Percentiles rank a stretch among this genome's conserved stretches.
Evolutionary conservation across 2,888 invertebrate species (phyloP).

Genomic region (Phortica okadai): DNA sequence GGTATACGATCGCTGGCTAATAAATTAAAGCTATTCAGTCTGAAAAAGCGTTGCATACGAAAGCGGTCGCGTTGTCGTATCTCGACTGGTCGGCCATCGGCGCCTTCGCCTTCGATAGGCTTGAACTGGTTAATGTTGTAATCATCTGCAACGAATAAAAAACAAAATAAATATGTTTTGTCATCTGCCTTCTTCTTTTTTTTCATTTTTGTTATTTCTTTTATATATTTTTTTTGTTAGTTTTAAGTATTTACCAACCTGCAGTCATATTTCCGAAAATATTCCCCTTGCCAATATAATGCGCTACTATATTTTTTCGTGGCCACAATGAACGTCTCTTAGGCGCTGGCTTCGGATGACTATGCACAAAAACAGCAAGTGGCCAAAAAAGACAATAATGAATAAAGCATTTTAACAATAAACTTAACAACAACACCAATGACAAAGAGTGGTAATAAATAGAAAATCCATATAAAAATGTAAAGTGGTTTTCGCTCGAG

Average conservation of each 20-base stretch:
- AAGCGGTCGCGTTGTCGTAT: constrained; percentile 85
- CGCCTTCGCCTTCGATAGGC: constrained; percentile 85
- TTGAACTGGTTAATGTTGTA: constrained; percentile 86
- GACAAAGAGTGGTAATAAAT: constrained; percentile 38
- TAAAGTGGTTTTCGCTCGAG: constrained; percentile 60
- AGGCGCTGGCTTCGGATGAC: constrained; percentile 72
- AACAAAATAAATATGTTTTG: neutral
- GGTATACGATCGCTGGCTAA: constrained; percentile 92
- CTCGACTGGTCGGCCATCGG: constrained; percentile 87
- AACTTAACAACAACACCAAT: constrained; percentile 27
- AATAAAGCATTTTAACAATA: constrained; percentile 20
- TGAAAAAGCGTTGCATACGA: constrained; percentile 87
- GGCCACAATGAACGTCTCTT: constrained; percentile 70
- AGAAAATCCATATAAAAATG: constrained; percentile 54
- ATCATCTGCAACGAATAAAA: constrained; percentile 66
- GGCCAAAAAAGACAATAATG: constrained; percentile 45
- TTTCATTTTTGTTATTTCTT: constrained; percentile 13
- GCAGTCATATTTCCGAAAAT: constrained; percentile 87
- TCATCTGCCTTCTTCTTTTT: neutral
- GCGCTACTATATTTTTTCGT: constrained; percentile 84
- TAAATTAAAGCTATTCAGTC: constrained; percentile 91
- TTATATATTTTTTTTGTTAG: constrained; percentile 16
- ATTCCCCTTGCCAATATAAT: constrained; percentile 89
- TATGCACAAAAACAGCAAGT: constrained; percentile 52
- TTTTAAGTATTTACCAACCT: constrained; percentile 76